Percentiles rank a stretch among this genome's conserved stretches.
Conservation (phyloP, 2,888 invertebrate genomes). For the Thecophora atra region DNA sequence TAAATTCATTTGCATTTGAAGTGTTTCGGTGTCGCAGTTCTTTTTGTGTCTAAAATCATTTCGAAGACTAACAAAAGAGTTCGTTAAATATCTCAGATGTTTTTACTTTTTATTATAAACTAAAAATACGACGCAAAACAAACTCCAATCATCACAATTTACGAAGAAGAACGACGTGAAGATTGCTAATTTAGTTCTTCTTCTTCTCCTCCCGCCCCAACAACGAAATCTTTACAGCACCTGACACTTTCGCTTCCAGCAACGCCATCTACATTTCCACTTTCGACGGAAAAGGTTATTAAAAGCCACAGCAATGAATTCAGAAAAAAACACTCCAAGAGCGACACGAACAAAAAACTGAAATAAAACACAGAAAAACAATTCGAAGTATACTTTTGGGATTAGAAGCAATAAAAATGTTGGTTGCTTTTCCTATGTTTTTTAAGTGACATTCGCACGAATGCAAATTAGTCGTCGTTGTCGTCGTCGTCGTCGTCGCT, state of each 20-base stretch:
- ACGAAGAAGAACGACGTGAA: neutral
- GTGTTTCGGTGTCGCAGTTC: neutral
- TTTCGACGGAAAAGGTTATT: neutral
- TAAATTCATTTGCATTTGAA: neutral
- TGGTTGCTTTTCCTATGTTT: slow-evolving; percentile 6
- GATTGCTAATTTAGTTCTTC: neutral
- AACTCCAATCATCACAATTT: neutral
- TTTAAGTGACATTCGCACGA: slow-evolving; percentile 12
- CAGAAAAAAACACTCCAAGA: no score
- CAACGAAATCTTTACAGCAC: neutral
- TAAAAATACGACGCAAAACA: no score
- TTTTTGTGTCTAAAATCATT: neutral
- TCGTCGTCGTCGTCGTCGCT: no score
- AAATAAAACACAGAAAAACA: neutral
- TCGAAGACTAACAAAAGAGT: no score
- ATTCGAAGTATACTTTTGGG: slow-evolving; percentile 24
- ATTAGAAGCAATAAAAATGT: slow-evolving; percentile 27
- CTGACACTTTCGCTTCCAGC: slow-evolving; percentile 10
- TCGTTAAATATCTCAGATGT: no score
- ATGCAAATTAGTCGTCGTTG: slow-evolving; percentile 19
- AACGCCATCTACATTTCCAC: slow-evolving; percentile 8
- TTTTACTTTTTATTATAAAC: no score
- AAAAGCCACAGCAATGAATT: slow-evolving; percentile 1
- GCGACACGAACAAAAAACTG: no score
- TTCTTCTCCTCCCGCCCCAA: neutral